phyloP scores from a whole-genome alignment of 2,888 invertebrate genomes.

The Cerastis rubricosa region DNA sequence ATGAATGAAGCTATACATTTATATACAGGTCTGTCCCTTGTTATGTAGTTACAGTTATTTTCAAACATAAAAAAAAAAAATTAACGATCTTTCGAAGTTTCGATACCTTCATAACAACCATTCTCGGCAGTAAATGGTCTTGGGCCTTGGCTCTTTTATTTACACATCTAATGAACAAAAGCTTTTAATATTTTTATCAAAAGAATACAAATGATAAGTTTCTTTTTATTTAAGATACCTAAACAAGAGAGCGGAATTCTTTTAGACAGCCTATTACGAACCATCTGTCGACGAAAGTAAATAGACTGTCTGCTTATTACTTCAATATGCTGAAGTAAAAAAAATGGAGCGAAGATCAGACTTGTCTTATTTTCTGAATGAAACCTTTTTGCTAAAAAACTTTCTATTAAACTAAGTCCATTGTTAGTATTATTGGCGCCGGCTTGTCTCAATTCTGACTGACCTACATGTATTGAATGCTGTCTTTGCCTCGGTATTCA shows the following conservation, averaged over 20 bases:
- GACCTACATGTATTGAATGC: constrained; percentile 57
- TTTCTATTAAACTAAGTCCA: constrained; percentile 31
- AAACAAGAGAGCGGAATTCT: neutral
- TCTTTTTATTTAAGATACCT: neutral
- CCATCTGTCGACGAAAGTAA: constrained; percentile 51
- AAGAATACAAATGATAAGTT: neutral
- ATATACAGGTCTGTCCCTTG: no score
- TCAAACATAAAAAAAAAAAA: no score
- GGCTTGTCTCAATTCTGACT: constrained; percentile 58
- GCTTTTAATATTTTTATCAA: neutral
- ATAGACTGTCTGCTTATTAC: constrained; percentile 25
- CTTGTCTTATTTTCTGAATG: constrained; percentile 16
- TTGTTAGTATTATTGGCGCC: constrained; percentile 51
- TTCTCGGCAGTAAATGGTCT: neutral
- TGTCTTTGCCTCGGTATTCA: constrained; percentile 28
- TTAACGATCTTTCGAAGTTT: no score
- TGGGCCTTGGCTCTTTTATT: no score
- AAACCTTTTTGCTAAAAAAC: constrained; percentile 42
- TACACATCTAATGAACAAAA: neutral
- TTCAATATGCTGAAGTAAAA: constrained; percentile 4
- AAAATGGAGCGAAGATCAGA: neutral
- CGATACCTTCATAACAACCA: neutral
- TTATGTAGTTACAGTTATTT: neutral
- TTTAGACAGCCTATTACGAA: constrained; percentile 24
- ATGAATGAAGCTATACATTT: no score